phyloP scores from a whole-genome alignment of 2,797 vertebrate genomes.

The Aulostomus chinensis region DNA sequence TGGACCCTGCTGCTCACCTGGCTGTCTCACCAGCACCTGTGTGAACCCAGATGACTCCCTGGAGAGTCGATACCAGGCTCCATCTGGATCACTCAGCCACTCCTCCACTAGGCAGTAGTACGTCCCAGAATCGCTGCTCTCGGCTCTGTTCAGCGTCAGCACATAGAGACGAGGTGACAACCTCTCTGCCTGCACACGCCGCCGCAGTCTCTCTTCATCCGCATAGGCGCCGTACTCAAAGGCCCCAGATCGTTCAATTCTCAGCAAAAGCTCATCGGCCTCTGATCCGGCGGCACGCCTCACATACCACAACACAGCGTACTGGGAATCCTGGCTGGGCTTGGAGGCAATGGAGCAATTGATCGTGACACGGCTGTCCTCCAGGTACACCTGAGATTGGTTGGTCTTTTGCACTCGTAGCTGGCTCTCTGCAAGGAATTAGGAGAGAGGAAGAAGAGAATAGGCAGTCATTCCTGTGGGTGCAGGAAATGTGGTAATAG shows the following conservation, averaged over 20 bases:
- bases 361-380: slow-evolving; percentile 89
- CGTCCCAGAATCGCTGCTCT: slow-evolving; percentile 90
- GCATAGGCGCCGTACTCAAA: slow-evolving; percentile 92
- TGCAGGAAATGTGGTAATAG: slow-evolving; percentile 36
- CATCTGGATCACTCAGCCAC: slow-evolving; percentile 94
- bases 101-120: slow-evolving; percentile 98
- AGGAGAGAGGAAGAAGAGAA: slow-evolving; percentile 5
- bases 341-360: slow-evolving; percentile 91
- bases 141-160: slow-evolving; percentile 89
- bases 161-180: slow-evolving; percentile 76
- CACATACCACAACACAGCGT: slow-evolving; percentile 93
- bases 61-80: slow-evolving; percentile 91
- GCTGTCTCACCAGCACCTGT: slow-evolving; percentile 87
- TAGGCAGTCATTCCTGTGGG: slow-evolving; percentile 39
- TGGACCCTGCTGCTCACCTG: slow-evolving; percentile 80
- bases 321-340: slow-evolving; percentile 90
- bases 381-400: slow-evolving; percentile 87
- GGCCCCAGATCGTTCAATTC: slow-evolving; percentile 87
- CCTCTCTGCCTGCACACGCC: slow-evolving; percentile 89
- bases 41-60: slow-evolving; percentile 91
- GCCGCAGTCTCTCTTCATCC: slow-evolving; percentile 88
- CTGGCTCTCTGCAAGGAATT: slow-evolving; percentile 83
- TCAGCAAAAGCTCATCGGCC: slow-evolving; percentile 92
- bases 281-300: slow-evolving; percentile 84
- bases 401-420: slow-evolving; percentile 91